These are phyloP conservation scores for Apogon talboti DNA, from an alignment of 2,797 vertebrate genomes.

Conservation along the genomic window DNA sequence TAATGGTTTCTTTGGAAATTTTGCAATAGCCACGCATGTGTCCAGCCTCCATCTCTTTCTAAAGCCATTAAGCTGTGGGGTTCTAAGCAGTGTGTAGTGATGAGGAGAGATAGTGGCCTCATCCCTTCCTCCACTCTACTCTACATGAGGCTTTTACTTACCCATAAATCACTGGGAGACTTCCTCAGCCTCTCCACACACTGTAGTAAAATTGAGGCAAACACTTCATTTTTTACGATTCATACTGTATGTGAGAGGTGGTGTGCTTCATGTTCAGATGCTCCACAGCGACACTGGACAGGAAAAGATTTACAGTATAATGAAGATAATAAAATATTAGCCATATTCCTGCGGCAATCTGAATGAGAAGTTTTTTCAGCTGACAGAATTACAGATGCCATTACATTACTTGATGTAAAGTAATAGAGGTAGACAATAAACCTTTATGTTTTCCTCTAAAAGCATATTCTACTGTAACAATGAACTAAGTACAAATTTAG, in stretches of 20 bases:
- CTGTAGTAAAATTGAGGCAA: slow-evolving; percentile 58
- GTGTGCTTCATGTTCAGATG: slow-evolving; percentile 48
- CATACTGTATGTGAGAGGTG: slow-evolving; percentile 35
- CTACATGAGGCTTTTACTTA: slow-evolving; percentile 24
- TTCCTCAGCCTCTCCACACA: slow-evolving; percentile 14
- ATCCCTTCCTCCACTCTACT: slow-evolving; percentile 13
- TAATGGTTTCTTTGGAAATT: too few species aligned
- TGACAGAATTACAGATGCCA: slow-evolving; percentile 35
- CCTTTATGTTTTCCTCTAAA: too few species aligned
- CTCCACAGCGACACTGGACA: slow-evolving; percentile 30
- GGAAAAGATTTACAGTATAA: slow-evolving; percentile 57
- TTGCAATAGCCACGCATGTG: slow-evolving; percentile 20
- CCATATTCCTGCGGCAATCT: slow-evolving; percentile 27
- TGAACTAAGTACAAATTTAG: too few species aligned
- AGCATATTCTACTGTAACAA: too few species aligned
- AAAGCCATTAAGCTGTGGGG: slow-evolving; percentile 36
- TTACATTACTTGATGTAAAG: slow-evolving; percentile 20
- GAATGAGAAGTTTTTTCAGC: slow-evolving; percentile 22
- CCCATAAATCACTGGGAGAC: slow-evolving; percentile 51
- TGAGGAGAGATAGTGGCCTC: slow-evolving; percentile 23
- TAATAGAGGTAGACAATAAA: neutral
- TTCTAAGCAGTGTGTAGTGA: slow-evolving; percentile 31
- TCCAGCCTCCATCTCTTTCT: slow-evolving; percentile 27
- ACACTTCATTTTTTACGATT: slow-evolving; percentile 58
- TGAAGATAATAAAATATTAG: slow-evolving; percentile 54